Base-by-base conservation (phyloP, 2,797 vertebrate species). In the Anomalospiza imberbis region DNA sequence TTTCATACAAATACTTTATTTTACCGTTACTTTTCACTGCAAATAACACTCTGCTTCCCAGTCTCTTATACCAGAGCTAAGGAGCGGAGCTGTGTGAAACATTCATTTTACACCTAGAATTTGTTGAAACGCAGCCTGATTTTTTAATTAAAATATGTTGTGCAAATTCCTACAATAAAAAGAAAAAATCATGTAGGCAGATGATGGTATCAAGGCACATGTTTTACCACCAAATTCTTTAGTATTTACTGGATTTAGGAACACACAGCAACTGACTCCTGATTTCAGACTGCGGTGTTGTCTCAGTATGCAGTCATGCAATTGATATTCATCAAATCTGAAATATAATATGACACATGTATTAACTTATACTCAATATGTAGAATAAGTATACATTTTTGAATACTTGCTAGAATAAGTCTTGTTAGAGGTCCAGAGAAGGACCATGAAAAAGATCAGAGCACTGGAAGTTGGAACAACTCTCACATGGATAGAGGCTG, bases 1-100 rank as follows among this genome's bases (percentile, higher is more conserved):
- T 86, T 88, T 68, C 26, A 67, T 60, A 55, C 8, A 54, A 89
- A 76, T 54, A 95, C 40, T 62, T 83, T 76, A 31, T 82, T 85
- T 89, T 88, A 25, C 31, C 72, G 3, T 25, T 48, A 16, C 32
- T 88, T 61, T 68, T 88, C 20, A n/a, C 17, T 70, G 31, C 1
- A 4, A 75, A 42, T 55, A 58, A 29, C 36, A 57, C 12, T n/a
- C 12, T 61, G 11, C 8, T 67, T 95, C 34, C 40, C 28, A 68
- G 10, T 45, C 13, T 80, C n/a, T 81, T 90, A 74, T 7, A 38
- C 4, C 6, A 77, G 44, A 88, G 5, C 32, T 57, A n/a, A 50
- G 55, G 53, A 91, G 21, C 9, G 91, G 21, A 76, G 11, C 25
- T 82, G 19, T 61, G 51, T 66, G 55, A 76, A 89, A 85, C 19